These are phyloP conservation scores for Characodon lateralis DNA, from an alignment of 2,797 vertebrate genomes.

Conservation along the genomic window DNA sequence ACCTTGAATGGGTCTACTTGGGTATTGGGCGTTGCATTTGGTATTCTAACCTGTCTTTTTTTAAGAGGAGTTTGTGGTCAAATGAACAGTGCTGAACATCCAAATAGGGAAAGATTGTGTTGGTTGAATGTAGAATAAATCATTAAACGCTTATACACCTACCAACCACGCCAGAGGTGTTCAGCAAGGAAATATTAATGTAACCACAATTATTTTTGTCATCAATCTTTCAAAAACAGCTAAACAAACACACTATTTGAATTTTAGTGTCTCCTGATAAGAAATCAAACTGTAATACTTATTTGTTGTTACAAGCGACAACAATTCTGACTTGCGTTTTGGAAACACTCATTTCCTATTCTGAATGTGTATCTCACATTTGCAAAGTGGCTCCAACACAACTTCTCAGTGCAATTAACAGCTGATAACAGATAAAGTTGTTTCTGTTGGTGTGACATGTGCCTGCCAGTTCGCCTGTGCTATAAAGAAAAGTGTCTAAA, in stretches of 20 bases:
- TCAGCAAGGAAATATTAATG: neutral
- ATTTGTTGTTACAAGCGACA: neutral
- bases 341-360: slow-evolving; percentile 1
- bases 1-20: no score
- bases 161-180: neutral
- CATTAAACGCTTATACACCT: neutral
- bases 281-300: neutral
- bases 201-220: neutral
- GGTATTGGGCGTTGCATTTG: no score
- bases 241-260: neutral
- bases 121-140: no score
- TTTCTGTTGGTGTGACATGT: slow-evolving; percentile 44
- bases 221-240: neutral
- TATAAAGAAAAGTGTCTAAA: slow-evolving; percentile 22
- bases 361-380: slow-evolving; percentile 27
- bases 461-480: slow-evolving; percentile 22
- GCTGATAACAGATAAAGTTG: slow-evolving; percentile 42
- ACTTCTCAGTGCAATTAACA: slow-evolving; percentile 45
- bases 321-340: neutral
- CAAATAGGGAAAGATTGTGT: no score
- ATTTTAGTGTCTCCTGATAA: neutral
- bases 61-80: no score
- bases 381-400: slow-evolving; percentile 28
- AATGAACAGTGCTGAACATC: no score
- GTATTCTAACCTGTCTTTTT: no score